Evolutionary conservation across 1,140 invertebrate genomes (phyloP).

Genomic region (Euura lappo): DNA sequence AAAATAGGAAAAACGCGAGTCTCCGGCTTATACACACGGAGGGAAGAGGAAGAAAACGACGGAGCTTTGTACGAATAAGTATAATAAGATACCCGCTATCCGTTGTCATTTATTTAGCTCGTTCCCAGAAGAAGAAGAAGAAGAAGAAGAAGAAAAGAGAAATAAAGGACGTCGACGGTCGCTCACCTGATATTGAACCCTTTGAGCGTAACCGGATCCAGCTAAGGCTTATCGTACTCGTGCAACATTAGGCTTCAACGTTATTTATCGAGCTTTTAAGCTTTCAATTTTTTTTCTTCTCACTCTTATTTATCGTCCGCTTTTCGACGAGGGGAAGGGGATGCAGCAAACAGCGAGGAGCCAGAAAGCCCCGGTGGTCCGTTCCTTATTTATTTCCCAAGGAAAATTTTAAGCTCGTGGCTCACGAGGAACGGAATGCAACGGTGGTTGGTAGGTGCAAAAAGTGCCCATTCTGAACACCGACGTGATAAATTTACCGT

Average conservation of each 20-base stretch:
- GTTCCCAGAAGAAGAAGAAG: no score
- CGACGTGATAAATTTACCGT: no score
- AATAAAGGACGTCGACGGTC: not conserved
- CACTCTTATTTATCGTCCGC: constrained; percentile 22
- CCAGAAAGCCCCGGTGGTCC: not conserved
- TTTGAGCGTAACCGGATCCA: constrained; percentile 9
- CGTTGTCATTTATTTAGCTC: not conserved
- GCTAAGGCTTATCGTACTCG: constrained; percentile 56
- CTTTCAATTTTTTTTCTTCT: constrained; percentile 44
- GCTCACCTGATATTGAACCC: not conserved
- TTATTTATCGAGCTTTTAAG: constrained; percentile 49
- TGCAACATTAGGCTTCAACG: constrained; percentile 58
- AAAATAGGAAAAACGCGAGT: not conserved
- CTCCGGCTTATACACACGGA: no score
- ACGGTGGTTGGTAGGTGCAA: no score
- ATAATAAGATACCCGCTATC: not conserved
- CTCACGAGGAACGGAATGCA: no score
- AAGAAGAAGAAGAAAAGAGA: no score
- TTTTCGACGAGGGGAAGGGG: not conserved
- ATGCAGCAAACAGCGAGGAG: not conserved
- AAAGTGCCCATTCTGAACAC: no score
- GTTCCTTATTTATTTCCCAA: constrained; percentile 2
- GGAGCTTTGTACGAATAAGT: not conserved
- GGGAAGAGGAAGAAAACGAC: not conserved
- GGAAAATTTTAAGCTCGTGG: not conserved